These are phyloP conservation scores for Drosophila azteca DNA, from an alignment of 1,140 invertebrate species.

Conservation along the genomic window DNA sequence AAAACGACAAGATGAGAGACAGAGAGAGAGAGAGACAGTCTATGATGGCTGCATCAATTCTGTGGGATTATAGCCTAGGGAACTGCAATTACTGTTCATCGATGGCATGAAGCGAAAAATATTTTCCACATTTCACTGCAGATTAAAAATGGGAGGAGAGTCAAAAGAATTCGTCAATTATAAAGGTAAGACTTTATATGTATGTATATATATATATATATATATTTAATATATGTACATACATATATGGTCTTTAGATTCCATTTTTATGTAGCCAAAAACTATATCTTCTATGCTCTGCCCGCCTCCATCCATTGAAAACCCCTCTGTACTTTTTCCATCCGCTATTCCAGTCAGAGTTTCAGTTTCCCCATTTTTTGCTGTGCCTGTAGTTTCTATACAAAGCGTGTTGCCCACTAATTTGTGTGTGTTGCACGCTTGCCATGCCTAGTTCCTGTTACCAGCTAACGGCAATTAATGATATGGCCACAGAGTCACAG, in stretches of 20 bases:
- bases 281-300: too few relatives aligned
- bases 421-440: constrained; percentile 55
- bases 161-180: too few relatives aligned
- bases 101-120: constrained; percentile 5
- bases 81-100: constrained; percentile 49
- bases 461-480: constrained; percentile 76
- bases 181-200: too few relatives aligned
- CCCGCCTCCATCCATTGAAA: too few relatives aligned
- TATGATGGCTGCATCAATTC: constrained; percentile 47
- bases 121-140: neutral
- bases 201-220: too few relatives aligned
- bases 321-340: too few relatives aligned
- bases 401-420: constrained; percentile 49
- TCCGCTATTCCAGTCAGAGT: too few relatives aligned
- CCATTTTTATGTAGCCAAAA: too few relatives aligned
- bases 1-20: neutral
- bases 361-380: neutral
- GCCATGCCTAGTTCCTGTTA: constrained; percentile 49
- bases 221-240: too few relatives aligned
- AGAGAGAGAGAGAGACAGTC: neutral
- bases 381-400: neutral
- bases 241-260: too few relatives aligned
- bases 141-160: too few relatives aligned
- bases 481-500: constrained; percentile 80
- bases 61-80: constrained; percentile 35